Conservation (phyloP, 1,140 invertebrate genomes). For the Phenacoccus solenopsis region DNA sequence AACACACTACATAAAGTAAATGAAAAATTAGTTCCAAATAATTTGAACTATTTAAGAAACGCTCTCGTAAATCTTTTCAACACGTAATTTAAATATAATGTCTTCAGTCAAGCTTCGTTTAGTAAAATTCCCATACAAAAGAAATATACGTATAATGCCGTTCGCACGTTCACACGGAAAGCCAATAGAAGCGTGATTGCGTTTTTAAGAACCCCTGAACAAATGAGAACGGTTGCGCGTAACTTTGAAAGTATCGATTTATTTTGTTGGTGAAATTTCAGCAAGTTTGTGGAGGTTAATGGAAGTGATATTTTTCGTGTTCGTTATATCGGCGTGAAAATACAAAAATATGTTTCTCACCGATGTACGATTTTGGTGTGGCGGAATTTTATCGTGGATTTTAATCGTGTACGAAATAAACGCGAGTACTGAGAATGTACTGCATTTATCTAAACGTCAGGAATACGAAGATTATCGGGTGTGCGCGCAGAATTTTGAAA, state of each 20-base stretch:
- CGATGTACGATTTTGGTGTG: neutral
- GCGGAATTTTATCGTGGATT: neutral
- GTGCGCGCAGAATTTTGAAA: slow-evolving; percentile 58
- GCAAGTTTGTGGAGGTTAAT: neutral
- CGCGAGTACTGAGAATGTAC: neutral
- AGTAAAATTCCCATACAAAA: too few species aligned
- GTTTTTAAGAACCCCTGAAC: neutral
- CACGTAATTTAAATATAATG: too few species aligned
- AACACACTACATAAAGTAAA: too few species aligned
- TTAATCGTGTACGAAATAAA: neutral
- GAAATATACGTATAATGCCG: too few species aligned
- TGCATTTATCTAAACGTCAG: neutral
- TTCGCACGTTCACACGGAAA: too few species aligned
- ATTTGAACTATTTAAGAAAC: too few species aligned
- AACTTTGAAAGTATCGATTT: neutral
- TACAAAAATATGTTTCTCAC: neutral
- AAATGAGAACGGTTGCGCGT: neutral
- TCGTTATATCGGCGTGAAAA: too few species aligned
- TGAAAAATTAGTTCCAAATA: too few species aligned
- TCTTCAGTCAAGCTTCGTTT: too few species aligned
- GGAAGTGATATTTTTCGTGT: neutral
- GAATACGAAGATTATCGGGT: neutral
- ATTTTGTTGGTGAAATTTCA: neutral
- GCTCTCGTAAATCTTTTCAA: too few species aligned
- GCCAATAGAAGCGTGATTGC: too few species aligned